A percentile compares a stretch with the other conserved stretches of the same genome.
Conservation (phyloP, 2,113 vertebrate genomes). For the Mellivora capensis region DNA sequence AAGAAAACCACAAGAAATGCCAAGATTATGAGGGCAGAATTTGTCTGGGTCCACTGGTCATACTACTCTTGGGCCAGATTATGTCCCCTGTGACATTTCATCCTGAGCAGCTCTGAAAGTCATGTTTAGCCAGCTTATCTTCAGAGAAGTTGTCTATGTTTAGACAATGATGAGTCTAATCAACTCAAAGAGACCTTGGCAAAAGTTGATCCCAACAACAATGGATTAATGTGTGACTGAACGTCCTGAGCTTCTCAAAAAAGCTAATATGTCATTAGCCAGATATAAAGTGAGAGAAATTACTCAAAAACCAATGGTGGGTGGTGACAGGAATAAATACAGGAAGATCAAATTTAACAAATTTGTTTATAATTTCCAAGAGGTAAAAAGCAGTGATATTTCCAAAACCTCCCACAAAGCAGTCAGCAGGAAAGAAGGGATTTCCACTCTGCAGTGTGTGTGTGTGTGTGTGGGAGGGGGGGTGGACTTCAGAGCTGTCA, state of each 20-base stretch:
- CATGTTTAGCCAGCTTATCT: background rate
- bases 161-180: slow-evolving; percentile 87
- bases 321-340: background rate
- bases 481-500: slow-evolving; percentile 85
- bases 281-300: background rate
- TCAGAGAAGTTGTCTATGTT: background rate
- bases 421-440: slow-evolving; percentile 90
- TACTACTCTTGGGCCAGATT: background rate
- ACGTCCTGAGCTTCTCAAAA: background rate
- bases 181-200: slow-evolving; percentile 89
- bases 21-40: background rate
- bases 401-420: slow-evolving; percentile 86
- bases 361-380: slow-evolving; percentile 78
- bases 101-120: background rate
- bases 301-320: background rate
- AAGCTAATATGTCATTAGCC: background rate
- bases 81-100: background rate
- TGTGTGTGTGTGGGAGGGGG: slow-evolving; percentile 67
- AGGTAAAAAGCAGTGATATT: slow-evolving; percentile 85
- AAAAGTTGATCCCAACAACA: slow-evolving; percentile 81
- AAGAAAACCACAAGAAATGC: background rate
- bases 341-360: background rate
- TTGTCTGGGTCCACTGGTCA: background rate
- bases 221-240: background rate
- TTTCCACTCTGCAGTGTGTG: slow-evolving; percentile 77